Base-by-base conservation (phyloP, 2,113 vertebrate species). In the Odobenus rosmarus region DNA sequence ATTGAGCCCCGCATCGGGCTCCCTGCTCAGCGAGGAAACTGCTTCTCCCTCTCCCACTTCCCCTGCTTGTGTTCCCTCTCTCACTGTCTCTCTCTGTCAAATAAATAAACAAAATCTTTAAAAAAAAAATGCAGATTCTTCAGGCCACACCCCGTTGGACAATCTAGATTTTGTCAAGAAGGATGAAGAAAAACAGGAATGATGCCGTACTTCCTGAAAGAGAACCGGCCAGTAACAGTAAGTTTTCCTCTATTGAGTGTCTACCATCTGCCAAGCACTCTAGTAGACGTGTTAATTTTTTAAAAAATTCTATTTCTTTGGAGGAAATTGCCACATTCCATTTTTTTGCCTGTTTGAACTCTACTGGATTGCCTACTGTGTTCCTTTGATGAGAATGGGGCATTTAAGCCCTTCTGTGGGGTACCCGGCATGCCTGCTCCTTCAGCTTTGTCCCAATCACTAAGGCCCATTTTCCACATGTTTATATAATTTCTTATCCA, bases 401-500 rank as follows among this genome's bases (percentile, higher is more conserved):
- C 53, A 14, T 72, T 57, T 59, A 33, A 92, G 28, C 13, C 84
- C 23, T 23, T 93, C 51, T 83, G 26, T 61, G 16, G 94, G 72
- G 82, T 26, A 59, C 57, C 71, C 16, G 8, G 14, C 46, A 26
- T 18, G n/a, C 94, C 57, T 76, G 59, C 46, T 36, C 53, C 76
- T 26, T 97, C 77, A 11, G 57, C 92, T 61, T 81, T 80, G 39
- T 88, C 69, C 90, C 90, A 39, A 46, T 88, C 88, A 71, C 67
- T 57, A 81, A 16, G 23, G 71, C 74, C 64, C 0, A 2, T 95
- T 95, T 79, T 91, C 61, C 79, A 16, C 42, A 42, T 59, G 95
- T 93, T 93, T 85, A 92, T 82, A 10, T 83, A 96, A 96, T 98
- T 96, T 96, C 94, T 95, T 19, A 77, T 57, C 91, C 81, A 1